Conservation (phyloP, 2,113 vertebrate genomes). For the Aramus guarauna region DNA sequence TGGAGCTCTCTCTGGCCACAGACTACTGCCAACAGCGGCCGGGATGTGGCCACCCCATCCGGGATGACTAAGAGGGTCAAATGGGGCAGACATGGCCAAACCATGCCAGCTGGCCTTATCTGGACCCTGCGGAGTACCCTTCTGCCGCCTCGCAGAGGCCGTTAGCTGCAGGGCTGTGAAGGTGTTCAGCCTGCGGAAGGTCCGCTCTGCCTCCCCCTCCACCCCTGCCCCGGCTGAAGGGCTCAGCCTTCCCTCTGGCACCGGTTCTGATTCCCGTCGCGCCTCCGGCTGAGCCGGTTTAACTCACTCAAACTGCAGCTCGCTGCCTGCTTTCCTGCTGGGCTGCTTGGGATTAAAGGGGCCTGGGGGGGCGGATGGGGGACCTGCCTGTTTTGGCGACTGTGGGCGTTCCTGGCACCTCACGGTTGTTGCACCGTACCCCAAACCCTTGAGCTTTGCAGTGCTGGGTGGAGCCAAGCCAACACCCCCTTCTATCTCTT, state of each 20-base stretch:
- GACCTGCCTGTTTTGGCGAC: not conserved
- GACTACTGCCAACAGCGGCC: not conserved
- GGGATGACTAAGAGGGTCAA: not conserved
- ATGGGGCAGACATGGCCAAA: not conserved
- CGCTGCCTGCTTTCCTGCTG: not conserved
- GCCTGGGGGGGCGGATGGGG: no score
- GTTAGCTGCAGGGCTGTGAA: not conserved
- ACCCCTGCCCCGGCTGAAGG: not conserved
- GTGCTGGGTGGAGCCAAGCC: not conserved
- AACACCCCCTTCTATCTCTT: not conserved
- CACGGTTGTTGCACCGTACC: accelerated
- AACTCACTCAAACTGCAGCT: not conserved
- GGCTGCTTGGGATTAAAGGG: not conserved
- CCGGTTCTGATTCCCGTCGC: not conserved
- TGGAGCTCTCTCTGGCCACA: not conserved
- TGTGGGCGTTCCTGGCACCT: not conserved
- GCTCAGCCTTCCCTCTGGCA: not conserved
- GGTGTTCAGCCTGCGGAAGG: not conserved
- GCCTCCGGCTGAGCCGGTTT: not conserved
- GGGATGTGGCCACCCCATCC: not conserved
- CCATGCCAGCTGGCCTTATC: not conserved
- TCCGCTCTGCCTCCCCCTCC: not conserved
- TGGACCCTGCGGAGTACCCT: not conserved
- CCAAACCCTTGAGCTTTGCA: not conserved
- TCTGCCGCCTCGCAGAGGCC: not conserved